These are phyloP conservation scores for Aegypius monachus DNA, from an alignment of 2,113 vertebrate species.

Conservation along the genomic window DNA sequence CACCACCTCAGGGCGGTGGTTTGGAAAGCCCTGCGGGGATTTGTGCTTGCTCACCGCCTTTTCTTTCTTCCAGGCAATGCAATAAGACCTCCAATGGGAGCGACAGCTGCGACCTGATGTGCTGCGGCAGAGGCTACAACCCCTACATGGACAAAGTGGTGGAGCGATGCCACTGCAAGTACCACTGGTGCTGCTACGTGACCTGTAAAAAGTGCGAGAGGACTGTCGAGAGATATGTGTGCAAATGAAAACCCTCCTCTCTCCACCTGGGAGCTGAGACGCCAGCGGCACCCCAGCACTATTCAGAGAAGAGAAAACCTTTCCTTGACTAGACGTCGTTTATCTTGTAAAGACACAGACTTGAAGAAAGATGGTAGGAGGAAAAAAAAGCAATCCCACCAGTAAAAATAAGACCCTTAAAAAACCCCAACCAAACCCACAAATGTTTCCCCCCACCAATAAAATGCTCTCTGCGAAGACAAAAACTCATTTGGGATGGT, in stretches of 20 bases:
- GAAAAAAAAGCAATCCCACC: neutral
- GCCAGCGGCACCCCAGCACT: slow-evolving; percentile 72
- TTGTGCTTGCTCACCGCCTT: neutral
- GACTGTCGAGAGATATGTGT: slow-evolving; percentile 93
- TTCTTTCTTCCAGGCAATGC: slow-evolving; percentile 83
- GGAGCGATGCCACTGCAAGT: slow-evolving; percentile 97
- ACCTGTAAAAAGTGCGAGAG: slow-evolving; percentile 96
- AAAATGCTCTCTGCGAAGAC: neutral
- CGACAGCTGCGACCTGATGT: slow-evolving; percentile 98
- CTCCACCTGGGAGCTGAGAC: neutral
- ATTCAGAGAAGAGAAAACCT: slow-evolving; percentile 49
- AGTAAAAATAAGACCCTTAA: neutral
- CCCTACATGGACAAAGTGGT: slow-evolving; percentile 94
- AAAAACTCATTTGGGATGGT: neutral
- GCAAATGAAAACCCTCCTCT: slow-evolving; percentile 81
- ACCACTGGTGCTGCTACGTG: slow-evolving; percentile 99
- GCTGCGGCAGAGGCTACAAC: slow-evolving; percentile 97
- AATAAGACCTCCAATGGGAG: slow-evolving; percentile 96
- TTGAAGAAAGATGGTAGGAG: neutral
- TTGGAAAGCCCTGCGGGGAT: neutral
- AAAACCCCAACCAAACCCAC: neutral
- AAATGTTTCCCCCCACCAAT: neutral
- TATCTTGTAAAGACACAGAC: neutral
- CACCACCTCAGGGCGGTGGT: fast-evolving
- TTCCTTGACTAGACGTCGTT: neutral